Conservation (phyloP, 2,113 vertebrate genomes). For the Holacanthus passer region DNA sequence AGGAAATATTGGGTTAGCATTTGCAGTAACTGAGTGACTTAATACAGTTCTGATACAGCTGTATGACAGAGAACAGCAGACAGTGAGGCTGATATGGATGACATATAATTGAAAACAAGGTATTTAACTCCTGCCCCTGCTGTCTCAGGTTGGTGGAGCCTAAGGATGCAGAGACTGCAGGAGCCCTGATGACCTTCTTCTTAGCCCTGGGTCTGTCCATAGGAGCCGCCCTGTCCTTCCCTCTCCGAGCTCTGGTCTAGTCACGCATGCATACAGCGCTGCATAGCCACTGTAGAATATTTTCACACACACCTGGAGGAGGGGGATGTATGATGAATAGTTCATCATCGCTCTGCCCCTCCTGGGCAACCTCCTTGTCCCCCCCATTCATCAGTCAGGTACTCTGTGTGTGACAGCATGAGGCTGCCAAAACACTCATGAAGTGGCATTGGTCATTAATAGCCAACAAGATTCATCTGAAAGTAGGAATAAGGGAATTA, state of each 20-base stretch:
- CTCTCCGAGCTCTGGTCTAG: conserved; percentile 84
- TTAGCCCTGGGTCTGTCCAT: conserved; percentile 88
- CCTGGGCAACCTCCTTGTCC: neutral
- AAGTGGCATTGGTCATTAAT: neutral
- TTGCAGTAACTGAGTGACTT: too few species aligned
- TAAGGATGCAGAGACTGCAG: conserved; percentile 88
- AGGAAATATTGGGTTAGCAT: too few species aligned
- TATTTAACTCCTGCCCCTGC: neutral
- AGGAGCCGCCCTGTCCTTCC: conserved; percentile 87
- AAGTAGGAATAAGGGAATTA: conserved; percentile 3
- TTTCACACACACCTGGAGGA: neutral
- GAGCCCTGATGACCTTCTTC: conserved; percentile 93
- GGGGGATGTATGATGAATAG: neutral
- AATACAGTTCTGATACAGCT: neutral
- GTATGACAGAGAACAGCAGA: neutral
- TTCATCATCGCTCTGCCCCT: neutral
- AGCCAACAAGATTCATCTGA: neutral
- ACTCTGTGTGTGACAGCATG: neutral
- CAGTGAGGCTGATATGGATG: neutral
- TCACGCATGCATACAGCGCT: neutral
- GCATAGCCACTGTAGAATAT: neutral
- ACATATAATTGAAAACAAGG: neutral
- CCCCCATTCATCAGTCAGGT: neutral
- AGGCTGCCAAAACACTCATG: neutral
- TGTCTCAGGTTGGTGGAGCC: conserved; percentile 85